Percentiles rank a stretch among this genome's conserved stretches.
Evolutionary conservation across 2,888 invertebrate species (phyloP).

Genomic region (Protonemura montana): DNA sequence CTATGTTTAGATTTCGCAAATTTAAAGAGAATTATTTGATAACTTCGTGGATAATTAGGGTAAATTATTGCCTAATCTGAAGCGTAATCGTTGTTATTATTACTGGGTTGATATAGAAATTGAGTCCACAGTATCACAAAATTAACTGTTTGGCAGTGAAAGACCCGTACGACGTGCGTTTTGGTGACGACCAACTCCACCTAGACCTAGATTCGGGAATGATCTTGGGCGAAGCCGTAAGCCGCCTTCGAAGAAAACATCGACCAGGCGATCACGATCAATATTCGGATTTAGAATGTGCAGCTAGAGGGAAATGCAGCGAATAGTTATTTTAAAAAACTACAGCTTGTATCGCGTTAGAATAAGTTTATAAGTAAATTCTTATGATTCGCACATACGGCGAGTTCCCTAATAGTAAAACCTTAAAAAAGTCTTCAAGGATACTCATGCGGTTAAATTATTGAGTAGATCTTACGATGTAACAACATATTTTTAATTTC

Average conservation of each 20-base stretch:
- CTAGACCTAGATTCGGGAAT: constrained; percentile 7
- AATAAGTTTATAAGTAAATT: too few species aligned
- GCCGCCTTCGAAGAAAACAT: neutral
- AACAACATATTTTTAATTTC: too few species aligned
- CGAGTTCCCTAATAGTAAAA: too few species aligned
- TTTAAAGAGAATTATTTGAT: neutral
- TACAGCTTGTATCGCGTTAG: too few species aligned
- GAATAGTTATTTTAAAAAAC: too few species aligned
- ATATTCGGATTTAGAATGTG: neutral
- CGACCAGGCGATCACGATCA: neutral
- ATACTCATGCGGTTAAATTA: too few species aligned
- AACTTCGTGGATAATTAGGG: neutral
- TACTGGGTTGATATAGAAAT: neutral
- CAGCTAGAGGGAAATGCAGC: too few species aligned
- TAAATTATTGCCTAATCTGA: neutral
- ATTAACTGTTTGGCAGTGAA: neutral
- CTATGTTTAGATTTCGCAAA: neutral
- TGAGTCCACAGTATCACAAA: neutral
- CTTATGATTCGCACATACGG: too few species aligned
- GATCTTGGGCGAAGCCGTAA: neutral
- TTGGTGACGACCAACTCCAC: neutral
- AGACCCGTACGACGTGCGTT: neutral
- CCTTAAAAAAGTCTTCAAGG: too few species aligned
- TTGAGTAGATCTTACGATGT: too few species aligned
- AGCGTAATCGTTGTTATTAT: neutral